Base-by-base conservation (phyloP, 2,113 vertebrate genomes). In the Callipepla squamata region DNA sequence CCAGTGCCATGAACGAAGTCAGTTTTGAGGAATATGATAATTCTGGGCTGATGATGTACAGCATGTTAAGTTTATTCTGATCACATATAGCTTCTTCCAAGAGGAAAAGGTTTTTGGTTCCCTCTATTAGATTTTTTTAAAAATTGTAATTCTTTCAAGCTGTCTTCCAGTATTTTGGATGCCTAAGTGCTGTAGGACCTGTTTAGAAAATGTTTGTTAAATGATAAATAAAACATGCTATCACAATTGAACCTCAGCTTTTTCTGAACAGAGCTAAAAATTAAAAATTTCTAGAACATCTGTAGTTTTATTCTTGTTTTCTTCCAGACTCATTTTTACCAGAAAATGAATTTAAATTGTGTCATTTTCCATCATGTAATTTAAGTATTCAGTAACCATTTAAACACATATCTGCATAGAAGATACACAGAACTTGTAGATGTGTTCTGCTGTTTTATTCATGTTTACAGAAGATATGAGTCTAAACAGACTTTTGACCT, bases 401-500 rank as follows among this genome's bases (percentile, higher is more conserved):
- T 89, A 70, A 85, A 81, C 58, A 81, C 63, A 32, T 70, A 83
- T 91, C 42, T 87, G 32, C 55, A 68, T 75, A 57, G 63, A 68
- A 75, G 26, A 57, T 72, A 58, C 9, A 23, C 40, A 59, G 53
- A 68, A 74, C 5, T 4, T 42, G 45, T 36, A 69, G 23, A 16
- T 79, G 32, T 87, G 34, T 61, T 85, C n/a, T 58, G 1, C 1
- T 0, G 2, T 59, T 70, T 76, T 90, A 80, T 34, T 74, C 58
- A 4, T 12, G 7, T 74, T 94, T 86, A 34, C 11, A 80, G n/a
- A 83, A 32, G 50, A 13, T 14, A 25, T 30, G 73, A 61, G 22
- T 82, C 36, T 85, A 67, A 83, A 74, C 19, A 88, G 45, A 78
- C 85, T 94, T 91, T 91, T 85, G 23, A 57, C 92, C 62, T 89